Evolutionary conservation across 2,113 vertebrate genomes (phyloP).

Genomic region (Xenopus borealis): DNA sequence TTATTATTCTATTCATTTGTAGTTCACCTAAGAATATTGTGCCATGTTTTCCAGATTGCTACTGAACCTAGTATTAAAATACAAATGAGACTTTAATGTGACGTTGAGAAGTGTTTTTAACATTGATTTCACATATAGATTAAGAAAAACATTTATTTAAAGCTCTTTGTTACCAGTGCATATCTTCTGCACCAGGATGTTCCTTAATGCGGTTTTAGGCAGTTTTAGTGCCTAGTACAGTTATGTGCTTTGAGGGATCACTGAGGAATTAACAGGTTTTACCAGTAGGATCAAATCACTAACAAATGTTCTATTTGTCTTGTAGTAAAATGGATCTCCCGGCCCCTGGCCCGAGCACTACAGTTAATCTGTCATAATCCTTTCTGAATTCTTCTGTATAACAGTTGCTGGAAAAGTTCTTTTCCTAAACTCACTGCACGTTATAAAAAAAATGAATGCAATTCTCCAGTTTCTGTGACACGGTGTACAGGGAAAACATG

Average conservation of each 20-base stretch:
- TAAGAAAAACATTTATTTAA: background rate
- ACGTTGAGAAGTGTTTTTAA: background rate
- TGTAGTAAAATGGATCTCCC: slow-evolving; percentile 7
- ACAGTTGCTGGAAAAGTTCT: slow-evolving; percentile 15
- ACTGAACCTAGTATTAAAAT: too few relatives aligned
- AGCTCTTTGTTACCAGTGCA: background rate
- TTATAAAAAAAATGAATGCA: background rate
- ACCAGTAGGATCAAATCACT: slow-evolving; percentile 19
- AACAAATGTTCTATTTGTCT: slow-evolving; percentile 27
- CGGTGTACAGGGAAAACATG: slow-evolving; percentile 6
- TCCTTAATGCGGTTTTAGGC: background rate
- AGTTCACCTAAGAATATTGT: too few relatives aligned
- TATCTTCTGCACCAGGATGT: background rate
- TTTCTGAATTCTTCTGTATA: slow-evolving; percentile 29
- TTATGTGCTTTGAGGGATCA: slow-evolving; percentile 3
- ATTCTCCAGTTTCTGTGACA: background rate
- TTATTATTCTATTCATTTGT: too few relatives aligned
- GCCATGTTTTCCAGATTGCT: too few relatives aligned
- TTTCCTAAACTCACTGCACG: slow-evolving; percentile 5
- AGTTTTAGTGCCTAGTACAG: background rate
- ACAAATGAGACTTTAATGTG: too few relatives aligned
- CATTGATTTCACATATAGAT: background rate
- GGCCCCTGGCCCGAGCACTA: slow-evolving; percentile 34
- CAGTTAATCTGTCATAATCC: slow-evolving; percentile 40
- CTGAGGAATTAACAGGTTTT: slow-evolving; percentile 24